Conservation (phyloP, 1,140 invertebrate species). For the Drosophila nigrodunni region DNA sequence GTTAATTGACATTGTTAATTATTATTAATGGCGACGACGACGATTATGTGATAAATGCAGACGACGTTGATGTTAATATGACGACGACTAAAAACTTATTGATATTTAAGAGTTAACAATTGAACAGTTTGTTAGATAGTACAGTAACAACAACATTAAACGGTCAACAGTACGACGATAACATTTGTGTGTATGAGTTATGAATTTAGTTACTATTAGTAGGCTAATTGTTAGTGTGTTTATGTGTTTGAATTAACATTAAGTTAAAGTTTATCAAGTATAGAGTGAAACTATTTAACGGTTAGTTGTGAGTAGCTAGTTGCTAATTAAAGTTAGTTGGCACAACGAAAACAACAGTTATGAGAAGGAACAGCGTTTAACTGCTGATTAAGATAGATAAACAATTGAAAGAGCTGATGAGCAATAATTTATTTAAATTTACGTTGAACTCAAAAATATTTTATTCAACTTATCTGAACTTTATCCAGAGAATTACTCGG, state of each 20-base stretch:
- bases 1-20: conserved; percentile 34
- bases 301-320: conserved; percentile 38
- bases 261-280: conserved; percentile 31
- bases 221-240: conserved; percentile 8
- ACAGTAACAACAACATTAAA: conserved; percentile 54
- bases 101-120: conserved; percentile 41
- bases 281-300: conserved; percentile 49
- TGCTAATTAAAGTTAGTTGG: conserved; percentile 38
- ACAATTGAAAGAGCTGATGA: neutral
- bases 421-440: neutral
- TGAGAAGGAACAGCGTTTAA: conserved; percentile 20
- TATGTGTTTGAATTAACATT: conserved; percentile 54
- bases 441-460: neutral
- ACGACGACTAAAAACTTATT: conserved; percentile 60
- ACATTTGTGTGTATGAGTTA: conserved; percentile 8
- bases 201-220: conserved; percentile 8
- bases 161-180: conserved; percentile 38
- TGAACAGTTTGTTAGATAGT: conserved; percentile 42
- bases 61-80: conserved; percentile 54
- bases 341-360: conserved; percentile 30
- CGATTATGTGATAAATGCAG: conserved; percentile 18
- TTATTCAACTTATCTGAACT: no score
- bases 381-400: conserved; percentile 2
- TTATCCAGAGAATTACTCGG: neutral
- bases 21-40: conserved; percentile 32